Evolutionary conservation across 2,888 invertebrate genomes (phyloP).

Genomic region (Villa cingulata): DNA sequence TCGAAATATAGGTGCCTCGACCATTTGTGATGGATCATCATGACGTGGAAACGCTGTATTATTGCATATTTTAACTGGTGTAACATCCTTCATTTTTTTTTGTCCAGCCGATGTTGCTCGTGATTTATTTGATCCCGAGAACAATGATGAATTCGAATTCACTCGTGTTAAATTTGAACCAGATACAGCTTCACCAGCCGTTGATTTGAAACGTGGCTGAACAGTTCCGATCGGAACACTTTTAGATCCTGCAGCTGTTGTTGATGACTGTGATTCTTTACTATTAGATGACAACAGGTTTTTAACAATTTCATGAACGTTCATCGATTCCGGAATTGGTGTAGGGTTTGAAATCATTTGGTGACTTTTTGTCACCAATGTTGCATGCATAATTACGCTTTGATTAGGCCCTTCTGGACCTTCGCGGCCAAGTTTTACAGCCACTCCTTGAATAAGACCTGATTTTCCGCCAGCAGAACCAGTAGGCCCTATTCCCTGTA

Average conservation of each 20-base stretch:
- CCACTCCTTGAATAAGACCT: slow-evolving; percentile 46
- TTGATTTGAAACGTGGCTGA: slow-evolving; percentile 38
- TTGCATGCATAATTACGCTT: slow-evolving; percentile 47
- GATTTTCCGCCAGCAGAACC: slow-evolving; percentile 24
- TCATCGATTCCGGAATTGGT: slow-evolving; percentile 31
- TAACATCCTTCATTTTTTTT: slow-evolving; percentile 33
- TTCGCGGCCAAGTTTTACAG: slow-evolving; percentile 49
- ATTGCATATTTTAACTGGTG: slow-evolving; percentile 34
- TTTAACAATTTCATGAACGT: slow-evolving; percentile 34
- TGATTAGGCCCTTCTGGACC: slow-evolving; percentile 49
- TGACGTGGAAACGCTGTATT: slow-evolving; percentile 38
- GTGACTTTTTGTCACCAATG: slow-evolving; percentile 49
- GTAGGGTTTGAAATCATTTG: slow-evolving; percentile 35
- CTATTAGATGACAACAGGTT: slow-evolving; percentile 23
- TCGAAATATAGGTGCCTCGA: slow-evolving; percentile 65
- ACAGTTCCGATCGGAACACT: slow-evolving; percentile 41
- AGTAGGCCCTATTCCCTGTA: slow-evolving; percentile 37
- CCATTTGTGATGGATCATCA: slow-evolving; percentile 41
- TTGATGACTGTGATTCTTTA: slow-evolving; percentile 13
- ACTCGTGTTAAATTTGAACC: slow-evolving; percentile 25
- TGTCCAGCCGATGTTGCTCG: slow-evolving; percentile 21
- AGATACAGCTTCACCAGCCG: slow-evolving; percentile 11
- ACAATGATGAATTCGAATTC: slow-evolving; percentile 33
- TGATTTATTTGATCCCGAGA: slow-evolving; percentile 33
- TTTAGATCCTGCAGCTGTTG: slow-evolving; percentile 16